These are phyloP conservation scores for Plutomurus gul DNA, from an alignment of 1,140 invertebrate genomes.

Conservation along the genomic window DNA sequence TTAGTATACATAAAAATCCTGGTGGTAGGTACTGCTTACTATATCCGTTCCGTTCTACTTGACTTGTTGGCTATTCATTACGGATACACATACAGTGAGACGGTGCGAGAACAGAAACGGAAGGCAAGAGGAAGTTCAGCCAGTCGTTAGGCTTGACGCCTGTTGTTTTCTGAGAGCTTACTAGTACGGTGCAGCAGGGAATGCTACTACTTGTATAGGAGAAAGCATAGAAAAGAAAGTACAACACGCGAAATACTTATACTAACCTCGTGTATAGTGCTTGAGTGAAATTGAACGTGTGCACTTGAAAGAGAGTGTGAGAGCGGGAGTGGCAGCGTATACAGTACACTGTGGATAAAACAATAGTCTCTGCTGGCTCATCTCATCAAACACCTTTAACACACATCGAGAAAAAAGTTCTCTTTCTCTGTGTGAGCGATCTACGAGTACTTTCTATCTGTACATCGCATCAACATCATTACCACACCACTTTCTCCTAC, in stretches of 20 bases:
- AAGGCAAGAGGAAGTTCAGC: conserved; percentile 3
- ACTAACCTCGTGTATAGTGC: too few relatives aligned
- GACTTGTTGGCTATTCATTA: conserved; percentile 27
- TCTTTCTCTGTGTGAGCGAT: too few relatives aligned
- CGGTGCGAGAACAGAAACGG: neutral
- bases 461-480: too few relatives aligned
- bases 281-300: neutral
- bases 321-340: too few relatives aligned
- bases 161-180: conserved; percentile 18
- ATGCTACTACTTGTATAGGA: too few relatives aligned
- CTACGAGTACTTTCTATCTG: too few relatives aligned
- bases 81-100: neutral
- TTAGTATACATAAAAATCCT: neutral
- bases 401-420: too few relatives aligned
- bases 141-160: conserved; percentile 14
- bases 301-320: too few relatives aligned
- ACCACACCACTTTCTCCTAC: too few relatives aligned
- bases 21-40: neutral
- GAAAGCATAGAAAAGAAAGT: conserved; percentile 5
- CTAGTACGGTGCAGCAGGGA: too few relatives aligned
- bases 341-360: too few relatives aligned
- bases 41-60: neutral
- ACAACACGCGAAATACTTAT: neutral
- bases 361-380: conserved; percentile 16
- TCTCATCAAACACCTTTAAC: conserved; percentile 29